These are phyloP conservation scores for Chiloscyllium plagiosum DNA, from an alignment of 2,113 vertebrate species.

Conservation along the genomic window DNA sequence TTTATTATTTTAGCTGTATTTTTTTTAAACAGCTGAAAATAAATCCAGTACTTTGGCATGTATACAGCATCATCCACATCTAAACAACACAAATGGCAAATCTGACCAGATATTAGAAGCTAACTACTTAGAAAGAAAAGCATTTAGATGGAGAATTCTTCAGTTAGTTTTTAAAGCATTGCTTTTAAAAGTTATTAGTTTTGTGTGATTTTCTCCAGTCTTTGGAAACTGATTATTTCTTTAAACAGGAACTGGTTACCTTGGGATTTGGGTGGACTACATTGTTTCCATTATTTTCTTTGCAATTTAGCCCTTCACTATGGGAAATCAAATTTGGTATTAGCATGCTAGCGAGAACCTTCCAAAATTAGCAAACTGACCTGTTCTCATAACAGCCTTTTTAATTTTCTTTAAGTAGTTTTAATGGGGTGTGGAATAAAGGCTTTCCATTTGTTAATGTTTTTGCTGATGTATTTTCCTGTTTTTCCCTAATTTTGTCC, in stretches of 20 bases:
- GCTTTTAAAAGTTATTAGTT: neutral
- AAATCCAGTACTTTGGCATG: neutral
- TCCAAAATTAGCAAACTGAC: neutral
- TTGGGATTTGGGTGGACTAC: neutral
- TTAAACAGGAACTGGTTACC: neutral
- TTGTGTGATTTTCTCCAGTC: neutral
- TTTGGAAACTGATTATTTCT: neutral
- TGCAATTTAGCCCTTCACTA: slow-evolving; percentile 6
- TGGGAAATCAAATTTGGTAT: slow-evolving; percentile 23
- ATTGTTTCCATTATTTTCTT: slow-evolving; percentile 35
- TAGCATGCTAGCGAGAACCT: neutral
- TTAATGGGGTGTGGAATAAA: neutral
- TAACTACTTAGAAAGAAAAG: neutral
- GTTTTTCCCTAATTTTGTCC: neutral
- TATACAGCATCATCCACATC: neutral
- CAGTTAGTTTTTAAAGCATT: neutral
- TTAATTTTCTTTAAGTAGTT: neutral
- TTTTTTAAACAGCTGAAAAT: neutral
- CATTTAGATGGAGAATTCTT: neutral
- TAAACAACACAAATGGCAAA: neutral
- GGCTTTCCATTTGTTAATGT: neutral
- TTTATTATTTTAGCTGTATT: neutral
- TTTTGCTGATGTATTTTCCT: neutral
- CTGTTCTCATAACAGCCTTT: neutral
- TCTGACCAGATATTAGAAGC: neutral